A percentile compares a stretch with the other conserved stretches of the same genome.
Evolutionary conservation across 2,797 vertebrate species (phyloP).

Genomic region (Anableps anableps): DNA sequence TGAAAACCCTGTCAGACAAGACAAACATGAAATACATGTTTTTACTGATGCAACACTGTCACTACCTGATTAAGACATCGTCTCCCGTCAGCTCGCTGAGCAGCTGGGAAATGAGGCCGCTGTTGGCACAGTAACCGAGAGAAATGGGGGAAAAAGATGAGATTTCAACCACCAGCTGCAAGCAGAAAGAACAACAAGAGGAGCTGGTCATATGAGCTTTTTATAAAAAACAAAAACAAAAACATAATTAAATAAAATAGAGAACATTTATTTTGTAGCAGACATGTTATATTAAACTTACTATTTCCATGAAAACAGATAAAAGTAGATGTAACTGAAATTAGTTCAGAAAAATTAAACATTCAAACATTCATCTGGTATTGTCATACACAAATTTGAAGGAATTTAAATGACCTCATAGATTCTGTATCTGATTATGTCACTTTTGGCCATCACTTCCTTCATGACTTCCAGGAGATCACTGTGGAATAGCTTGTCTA

Average conservation of each 20-base stretch:
- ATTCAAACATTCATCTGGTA: neutral
- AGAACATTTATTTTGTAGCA: neutral
- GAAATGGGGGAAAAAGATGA: conserved; percentile 88
- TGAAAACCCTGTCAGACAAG: neutral
- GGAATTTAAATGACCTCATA: conserved; percentile 86
- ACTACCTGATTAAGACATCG: conserved; percentile 89
- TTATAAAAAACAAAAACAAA: neutral
- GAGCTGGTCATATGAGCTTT: neutral
- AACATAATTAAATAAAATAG: neutral
- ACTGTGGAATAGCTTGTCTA: conserved; percentile 89
- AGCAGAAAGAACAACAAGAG: conserved; percentile 6
- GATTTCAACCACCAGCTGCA: conserved; percentile 90
- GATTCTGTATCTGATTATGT: conserved; percentile 90
- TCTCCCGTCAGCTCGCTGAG: conserved; percentile 92
- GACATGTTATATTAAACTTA: neutral
- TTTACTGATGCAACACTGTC: neutral
- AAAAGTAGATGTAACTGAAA: conserved; percentile 5
- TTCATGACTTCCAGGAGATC: conserved; percentile 87
- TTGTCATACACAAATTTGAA: neutral
- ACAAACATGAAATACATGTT: neutral
- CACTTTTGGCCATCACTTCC: conserved; percentile 88
- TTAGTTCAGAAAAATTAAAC: neutral
- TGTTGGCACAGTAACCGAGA: conserved; percentile 88
- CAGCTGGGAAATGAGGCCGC: conserved; percentile 87
- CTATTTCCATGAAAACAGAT: neutral